A percentile compares a stretch with the other conserved stretches of the same genome.
phyloP scores from a whole-genome alignment of 30 jellyfish, hydroid and myxozoan genomes.

The Pelagia noctiluca region DNA sequence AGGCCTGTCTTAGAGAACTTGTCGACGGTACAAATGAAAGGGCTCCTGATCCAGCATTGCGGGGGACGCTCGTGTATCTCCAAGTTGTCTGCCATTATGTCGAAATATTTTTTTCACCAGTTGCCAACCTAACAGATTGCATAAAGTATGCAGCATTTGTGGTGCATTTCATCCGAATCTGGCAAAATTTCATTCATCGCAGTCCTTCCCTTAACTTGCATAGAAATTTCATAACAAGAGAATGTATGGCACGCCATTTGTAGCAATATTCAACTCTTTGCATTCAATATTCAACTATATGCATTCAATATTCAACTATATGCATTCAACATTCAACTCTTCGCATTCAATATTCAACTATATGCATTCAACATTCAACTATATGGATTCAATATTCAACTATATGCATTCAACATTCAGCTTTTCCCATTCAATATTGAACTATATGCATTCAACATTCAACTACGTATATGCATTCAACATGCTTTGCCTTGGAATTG shows the following conservation, averaged over 20 bases:
- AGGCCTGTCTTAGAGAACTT: background rate
- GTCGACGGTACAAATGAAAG: background rate
- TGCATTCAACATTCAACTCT: too few relatives aligned
- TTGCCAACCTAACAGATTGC: background rate
- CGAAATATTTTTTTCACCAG: background rate
- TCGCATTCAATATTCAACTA: too few relatives aligned
- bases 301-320: too few relatives aligned
- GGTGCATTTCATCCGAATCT: background rate
- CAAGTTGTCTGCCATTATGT: background rate
- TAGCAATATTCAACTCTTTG: too few relatives aligned
- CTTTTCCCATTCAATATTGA: too few relatives aligned
- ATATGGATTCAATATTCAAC: too few relatives aligned
- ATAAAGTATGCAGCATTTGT: conserved; percentile 7
- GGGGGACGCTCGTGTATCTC: background rate
- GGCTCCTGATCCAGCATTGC: background rate
- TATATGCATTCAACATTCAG: too few relatives aligned
- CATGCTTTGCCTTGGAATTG: conserved; percentile 19
- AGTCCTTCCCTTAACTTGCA: background rate
- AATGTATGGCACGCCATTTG: too few relatives aligned
- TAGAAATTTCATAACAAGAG: background rate
- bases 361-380: too few relatives aligned
- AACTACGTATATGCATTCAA: too few relatives aligned
- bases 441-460: too few relatives aligned
- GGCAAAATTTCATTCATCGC: background rate
- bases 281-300: too few relatives aligned